Conservation (phyloP, 2,797 vertebrate genomes). For the Eospalax fontanierii region DNA sequence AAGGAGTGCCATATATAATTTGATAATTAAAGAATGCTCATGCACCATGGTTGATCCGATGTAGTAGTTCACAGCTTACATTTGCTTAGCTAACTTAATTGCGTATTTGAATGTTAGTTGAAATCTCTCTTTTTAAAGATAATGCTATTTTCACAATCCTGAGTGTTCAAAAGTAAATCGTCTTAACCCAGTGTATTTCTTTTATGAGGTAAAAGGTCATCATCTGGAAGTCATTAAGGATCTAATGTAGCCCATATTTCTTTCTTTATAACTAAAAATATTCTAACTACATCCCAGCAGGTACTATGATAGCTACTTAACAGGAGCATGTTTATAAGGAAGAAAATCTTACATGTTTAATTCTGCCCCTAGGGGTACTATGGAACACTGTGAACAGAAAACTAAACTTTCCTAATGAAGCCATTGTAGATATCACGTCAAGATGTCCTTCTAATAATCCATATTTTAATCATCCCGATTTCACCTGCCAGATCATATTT, state of each 20-base stretch:
- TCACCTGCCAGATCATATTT: conserved; percentile 69
- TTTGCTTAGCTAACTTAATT: conserved; percentile 64
- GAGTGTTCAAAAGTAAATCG: conserved; percentile 59
- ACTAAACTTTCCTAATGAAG: conserved; percentile 69
- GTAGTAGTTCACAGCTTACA: conserved; percentile 40
- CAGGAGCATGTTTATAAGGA: conserved; percentile 42
- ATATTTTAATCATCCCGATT: conserved; percentile 74
- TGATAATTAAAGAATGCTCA: conserved; percentile 36
- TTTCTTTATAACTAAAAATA: conserved; percentile 62
- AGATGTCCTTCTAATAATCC: conserved; percentile 72
- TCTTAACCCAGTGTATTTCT: conserved; percentile 48
- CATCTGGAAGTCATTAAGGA: conserved; percentile 39
- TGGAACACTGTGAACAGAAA: conserved; percentile 66
- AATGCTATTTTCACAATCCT: conserved; percentile 36
- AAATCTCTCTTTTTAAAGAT: conserved; percentile 56
- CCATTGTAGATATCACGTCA: conserved; percentile 69
- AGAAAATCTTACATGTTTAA: conserved; percentile 67
- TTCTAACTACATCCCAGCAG: conserved; percentile 48
- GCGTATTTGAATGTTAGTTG: conserved; percentile 43
- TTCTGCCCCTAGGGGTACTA: conserved; percentile 59
- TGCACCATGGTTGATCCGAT: conserved; percentile 11
- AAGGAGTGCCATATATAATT: neutral
- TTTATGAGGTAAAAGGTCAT: conserved; percentile 56
- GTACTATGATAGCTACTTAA: conserved; percentile 55
- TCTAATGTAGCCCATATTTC: conserved; percentile 24